Percentiles rank a stretch among this genome's conserved stretches.
These are phyloP conservation scores for Tadarida brasiliensis DNA, from an alignment of 2,797 vertebrate genomes.

Conservation along the genomic window DNA sequence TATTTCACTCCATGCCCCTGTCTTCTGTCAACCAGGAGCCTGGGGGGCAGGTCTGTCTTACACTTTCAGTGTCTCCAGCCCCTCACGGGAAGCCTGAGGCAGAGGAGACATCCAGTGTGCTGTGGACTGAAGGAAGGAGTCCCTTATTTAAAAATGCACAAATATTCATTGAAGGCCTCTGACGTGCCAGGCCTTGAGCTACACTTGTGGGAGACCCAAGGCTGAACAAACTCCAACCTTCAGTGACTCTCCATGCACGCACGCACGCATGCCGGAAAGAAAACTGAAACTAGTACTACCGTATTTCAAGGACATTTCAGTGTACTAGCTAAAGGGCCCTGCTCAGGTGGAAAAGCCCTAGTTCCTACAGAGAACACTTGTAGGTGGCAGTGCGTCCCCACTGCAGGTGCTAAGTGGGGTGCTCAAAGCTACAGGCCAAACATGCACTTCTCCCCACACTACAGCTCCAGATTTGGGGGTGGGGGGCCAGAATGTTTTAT, in stretches of 20 bases:
- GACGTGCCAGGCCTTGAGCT: not conserved
- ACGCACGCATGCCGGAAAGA: not conserved
- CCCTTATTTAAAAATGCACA: not conserved
- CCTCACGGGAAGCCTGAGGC: not conserved
- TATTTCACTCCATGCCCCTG: not conserved
- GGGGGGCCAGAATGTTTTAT: not conserved
- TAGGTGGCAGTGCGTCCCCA: not conserved
- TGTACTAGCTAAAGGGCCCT: not conserved
- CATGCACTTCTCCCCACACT: not conserved
- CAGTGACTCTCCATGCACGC: not conserved
- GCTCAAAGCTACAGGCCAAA: not conserved
- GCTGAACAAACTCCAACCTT: not conserved
- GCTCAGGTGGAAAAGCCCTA: not conserved
- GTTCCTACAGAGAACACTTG: not conserved
- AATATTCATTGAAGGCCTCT: not conserved
- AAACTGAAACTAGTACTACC: not conserved
- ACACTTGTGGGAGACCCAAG: not conserved
- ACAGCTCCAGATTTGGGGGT: not conserved
- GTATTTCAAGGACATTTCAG: not conserved
- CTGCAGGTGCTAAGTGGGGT: accelerated
- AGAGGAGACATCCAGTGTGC: not conserved
- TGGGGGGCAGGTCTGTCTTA: not conserved
- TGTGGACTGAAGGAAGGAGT: not conserved
- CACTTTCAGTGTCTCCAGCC: not conserved
- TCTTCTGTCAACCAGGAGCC: not conserved